A percentile compares a stretch with the other conserved stretches of the same genome.
Evolutionary conservation across 2,888 invertebrate species (phyloP).

Genomic region (Chrysolina oricalcia): DNA sequence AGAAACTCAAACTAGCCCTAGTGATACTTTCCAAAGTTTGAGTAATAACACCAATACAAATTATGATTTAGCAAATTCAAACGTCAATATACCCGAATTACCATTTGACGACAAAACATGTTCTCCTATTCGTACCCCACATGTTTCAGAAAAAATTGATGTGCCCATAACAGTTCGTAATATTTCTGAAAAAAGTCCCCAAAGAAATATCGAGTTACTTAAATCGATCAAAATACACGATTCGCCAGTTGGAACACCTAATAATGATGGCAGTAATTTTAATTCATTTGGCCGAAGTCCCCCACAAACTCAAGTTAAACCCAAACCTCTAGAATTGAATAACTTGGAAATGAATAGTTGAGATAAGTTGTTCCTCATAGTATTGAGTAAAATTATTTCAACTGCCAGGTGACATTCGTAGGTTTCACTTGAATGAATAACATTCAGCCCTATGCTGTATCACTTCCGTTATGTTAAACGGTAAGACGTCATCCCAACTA

Average conservation of each 20-base stretch:
- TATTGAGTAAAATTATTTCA: conserved; percentile 27
- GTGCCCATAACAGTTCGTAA: conserved; percentile 16
- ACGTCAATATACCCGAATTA: conserved; percentile 62
- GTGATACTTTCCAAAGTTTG: conserved; percentile 62
- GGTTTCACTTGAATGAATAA: background rate
- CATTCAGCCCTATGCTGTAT: no score
- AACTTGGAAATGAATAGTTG: conserved; percentile 65
- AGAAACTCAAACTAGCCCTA: conserved; percentile 56
- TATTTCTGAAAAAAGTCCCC: conserved; percentile 18
- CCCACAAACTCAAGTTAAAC: conserved; percentile 49
- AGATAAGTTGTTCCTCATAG: conserved; percentile 53
- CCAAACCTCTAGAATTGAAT: conserved; percentile 64
- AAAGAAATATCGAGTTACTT: conserved; percentile 4
- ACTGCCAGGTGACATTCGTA: conserved; percentile 34
- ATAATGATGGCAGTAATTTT: conserved; percentile 53
- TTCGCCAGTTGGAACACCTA: conserved; percentile 19
- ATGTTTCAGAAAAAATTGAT: conserved; percentile 15
- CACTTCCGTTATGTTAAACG: no score
- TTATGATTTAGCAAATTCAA: conserved; percentile 62
- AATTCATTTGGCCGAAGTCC: conserved; percentile 61
- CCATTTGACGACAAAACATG: conserved; percentile 57
- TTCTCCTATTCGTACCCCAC: background rate
- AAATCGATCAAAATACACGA: conserved; percentile 5
- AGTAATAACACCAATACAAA: conserved; percentile 58
- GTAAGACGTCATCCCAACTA: no score